These are phyloP conservation scores for Drosophila quasianomalipes DNA, from an alignment of 2,888 invertebrate species.

Conservation along the genomic window DNA sequence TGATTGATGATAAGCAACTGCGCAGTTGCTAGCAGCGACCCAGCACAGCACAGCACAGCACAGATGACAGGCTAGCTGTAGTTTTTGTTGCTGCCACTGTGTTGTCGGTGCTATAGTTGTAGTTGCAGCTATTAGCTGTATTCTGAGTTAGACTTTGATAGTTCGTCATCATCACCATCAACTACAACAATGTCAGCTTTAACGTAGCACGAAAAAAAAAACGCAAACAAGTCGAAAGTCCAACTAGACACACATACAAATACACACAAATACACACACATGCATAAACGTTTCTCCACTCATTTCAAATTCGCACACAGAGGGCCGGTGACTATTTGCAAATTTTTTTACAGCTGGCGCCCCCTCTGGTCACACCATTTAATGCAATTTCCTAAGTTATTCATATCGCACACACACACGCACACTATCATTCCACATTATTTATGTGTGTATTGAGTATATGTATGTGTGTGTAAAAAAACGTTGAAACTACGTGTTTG, in stretches of 20 bases:
- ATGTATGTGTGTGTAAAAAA: conserved; percentile 4
- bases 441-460: conserved; percentile 7
- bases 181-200: conserved; percentile 34
- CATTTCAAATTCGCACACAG: conserved; percentile 12
- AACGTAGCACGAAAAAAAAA: conserved; percentile 41
- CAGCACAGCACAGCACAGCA: neutral
- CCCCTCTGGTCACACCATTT: conserved; percentile 45
- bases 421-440: conserved; percentile 1
- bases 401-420: conserved; percentile 45
- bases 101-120: conserved; percentile 1
- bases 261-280: conserved; percentile 6
- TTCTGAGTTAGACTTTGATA: conserved; percentile 42
- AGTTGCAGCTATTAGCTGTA: conserved; percentile 21
- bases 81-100: neutral
- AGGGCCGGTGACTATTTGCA: conserved; percentile 31
- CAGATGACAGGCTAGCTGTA: conserved; percentile 2
- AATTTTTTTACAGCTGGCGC: conserved; percentile 27
- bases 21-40: conserved; percentile 49
- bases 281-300: conserved; percentile 33
- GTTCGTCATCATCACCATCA: conserved; percentile 53
- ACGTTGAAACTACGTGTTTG: conserved; percentile 42
- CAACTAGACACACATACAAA: conserved; percentile 44
- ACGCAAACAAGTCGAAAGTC: conserved; percentile 79
- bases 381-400: conserved; percentile 53
- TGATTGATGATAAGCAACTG: conserved; percentile 64